phyloP scores from a whole-genome alignment of 2,888 invertebrate species.

The Drosophila monieri region DNA sequence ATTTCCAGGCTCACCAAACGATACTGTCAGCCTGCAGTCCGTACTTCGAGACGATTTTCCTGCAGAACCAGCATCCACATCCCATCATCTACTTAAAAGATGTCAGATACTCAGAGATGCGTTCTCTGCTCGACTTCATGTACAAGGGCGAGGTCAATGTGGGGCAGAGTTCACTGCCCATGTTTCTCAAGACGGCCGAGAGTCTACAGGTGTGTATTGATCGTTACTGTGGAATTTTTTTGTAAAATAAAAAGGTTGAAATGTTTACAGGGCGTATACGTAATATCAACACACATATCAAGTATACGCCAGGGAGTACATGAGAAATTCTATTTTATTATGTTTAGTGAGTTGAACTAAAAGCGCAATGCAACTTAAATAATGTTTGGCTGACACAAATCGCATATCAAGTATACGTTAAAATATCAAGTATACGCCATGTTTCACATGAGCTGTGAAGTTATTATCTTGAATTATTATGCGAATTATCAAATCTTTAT shows the following conservation, averaged over 20 bases:
- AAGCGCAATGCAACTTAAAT: background rate
- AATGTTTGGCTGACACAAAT: no score
- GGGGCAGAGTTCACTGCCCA: slow-evolving; percentile 94
- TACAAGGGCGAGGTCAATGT: slow-evolving; percentile 96
- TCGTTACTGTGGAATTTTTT: background rate
- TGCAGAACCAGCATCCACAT: slow-evolving; percentile 94
- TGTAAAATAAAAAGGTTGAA: background rate
- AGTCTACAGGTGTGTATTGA: slow-evolving; percentile 89
- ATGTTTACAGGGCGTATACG: slow-evolving; percentile 2
- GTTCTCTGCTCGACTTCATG: slow-evolving; percentile 95
- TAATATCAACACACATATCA: background rate
- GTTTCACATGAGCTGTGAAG: background rate
- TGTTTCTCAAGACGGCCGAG: slow-evolving; percentile 96
- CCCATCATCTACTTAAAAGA: slow-evolving; percentile 96
- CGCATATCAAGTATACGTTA: background rate
- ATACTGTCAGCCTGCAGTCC: slow-evolving; percentile 97
- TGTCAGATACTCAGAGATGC: slow-evolving; percentile 95
- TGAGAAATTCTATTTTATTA: background rate
- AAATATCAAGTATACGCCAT: background rate
- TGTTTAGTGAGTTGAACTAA: background rate
- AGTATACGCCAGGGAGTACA: background rate
- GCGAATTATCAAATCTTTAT: background rate
- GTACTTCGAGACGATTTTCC: slow-evolving; percentile 95
- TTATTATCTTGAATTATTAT: background rate
- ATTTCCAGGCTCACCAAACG: slow-evolving; percentile 92